Percentiles rank a stretch among this genome's conserved stretches.
Conservation (phyloP, 2,888 invertebrate species). For the Abrostola triplasia region DNA sequence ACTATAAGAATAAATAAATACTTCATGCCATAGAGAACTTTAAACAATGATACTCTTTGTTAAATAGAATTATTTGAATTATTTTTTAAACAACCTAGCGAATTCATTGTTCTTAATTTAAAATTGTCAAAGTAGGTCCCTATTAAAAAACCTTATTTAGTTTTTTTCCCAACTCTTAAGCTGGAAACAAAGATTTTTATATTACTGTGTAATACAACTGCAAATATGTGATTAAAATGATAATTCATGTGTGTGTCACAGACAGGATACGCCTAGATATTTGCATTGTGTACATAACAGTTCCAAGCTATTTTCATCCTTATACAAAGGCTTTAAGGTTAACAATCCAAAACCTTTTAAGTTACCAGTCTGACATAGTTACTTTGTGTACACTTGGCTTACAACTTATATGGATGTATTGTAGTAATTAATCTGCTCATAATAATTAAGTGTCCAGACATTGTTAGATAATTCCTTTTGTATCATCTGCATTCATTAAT, state of each 20-base stretch:
- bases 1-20: constrained; percentile 3
- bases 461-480: constrained; percentile 69
- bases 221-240: constrained; percentile 72
- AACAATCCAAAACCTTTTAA: constrained; percentile 20
- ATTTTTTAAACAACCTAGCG: no score
- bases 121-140: neutral
- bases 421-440: constrained; percentile 45
- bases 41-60: constrained; percentile 5
- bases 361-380: constrained; percentile 33
- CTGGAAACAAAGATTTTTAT: constrained; percentile 23
- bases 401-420: constrained; percentile 31
- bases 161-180: no score
- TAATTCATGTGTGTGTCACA: constrained; percentile 73
- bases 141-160: no score
- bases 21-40: constrained; percentile 3
- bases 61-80: no score
- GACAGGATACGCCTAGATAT: constrained; percentile 63
- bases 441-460: constrained; percentile 75
- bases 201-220: constrained; percentile 13
- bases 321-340: constrained; percentile 33
- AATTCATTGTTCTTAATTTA: neutral
- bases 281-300: constrained; percentile 54
- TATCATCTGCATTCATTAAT: constrained; percentile 52
- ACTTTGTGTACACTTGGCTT: constrained; percentile 33
- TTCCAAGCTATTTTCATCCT: constrained; percentile 28